phyloP scores from a whole-genome alignment of 2,888 invertebrate genomes.

The Yponomeuta plumbellus region DNA sequence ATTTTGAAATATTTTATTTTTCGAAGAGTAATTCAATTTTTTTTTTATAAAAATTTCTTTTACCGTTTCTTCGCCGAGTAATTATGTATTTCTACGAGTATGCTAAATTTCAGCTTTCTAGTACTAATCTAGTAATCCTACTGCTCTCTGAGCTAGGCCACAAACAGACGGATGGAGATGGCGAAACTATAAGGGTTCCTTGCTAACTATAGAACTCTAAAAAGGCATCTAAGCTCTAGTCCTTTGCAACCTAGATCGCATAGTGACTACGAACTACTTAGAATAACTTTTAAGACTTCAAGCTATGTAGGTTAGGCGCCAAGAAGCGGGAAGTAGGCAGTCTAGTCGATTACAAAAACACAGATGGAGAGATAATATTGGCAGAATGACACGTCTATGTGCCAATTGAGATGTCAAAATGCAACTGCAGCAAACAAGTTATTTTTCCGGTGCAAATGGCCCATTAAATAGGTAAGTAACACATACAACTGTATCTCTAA shows the following conservation, averaged over 20 bases:
- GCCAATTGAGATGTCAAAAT: not conserved
- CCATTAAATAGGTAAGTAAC: not conserved
- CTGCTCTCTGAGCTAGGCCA: too few species aligned
- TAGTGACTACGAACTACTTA: not conserved
- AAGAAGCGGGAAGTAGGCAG: conserved; percentile 12
- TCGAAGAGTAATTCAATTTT: too few species aligned
- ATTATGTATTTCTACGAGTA: too few species aligned
- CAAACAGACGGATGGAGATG: too few species aligned
- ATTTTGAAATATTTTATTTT: too few species aligned
- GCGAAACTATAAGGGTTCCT: too few species aligned
- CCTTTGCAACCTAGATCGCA: not conserved
- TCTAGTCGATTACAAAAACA: conserved; percentile 3
- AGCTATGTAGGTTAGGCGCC: conserved; percentile 6
- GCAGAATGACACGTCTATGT: not conserved
- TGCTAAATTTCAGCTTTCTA: too few species aligned
- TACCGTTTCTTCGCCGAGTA: too few species aligned
- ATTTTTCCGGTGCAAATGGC: not conserved
- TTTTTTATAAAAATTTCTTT: too few species aligned
- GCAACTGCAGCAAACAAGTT: not conserved
- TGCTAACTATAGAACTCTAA: too few species aligned
- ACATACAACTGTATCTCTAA: too few species aligned
- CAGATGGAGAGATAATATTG: not conserved
- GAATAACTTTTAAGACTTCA: not conserved
- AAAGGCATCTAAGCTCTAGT: not conserved
- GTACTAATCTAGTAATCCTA: too few species aligned